These are phyloP conservation scores for Heliothis peltigera DNA, from an alignment of 2,888 invertebrate genomes.

Conservation along the genomic window DNA sequence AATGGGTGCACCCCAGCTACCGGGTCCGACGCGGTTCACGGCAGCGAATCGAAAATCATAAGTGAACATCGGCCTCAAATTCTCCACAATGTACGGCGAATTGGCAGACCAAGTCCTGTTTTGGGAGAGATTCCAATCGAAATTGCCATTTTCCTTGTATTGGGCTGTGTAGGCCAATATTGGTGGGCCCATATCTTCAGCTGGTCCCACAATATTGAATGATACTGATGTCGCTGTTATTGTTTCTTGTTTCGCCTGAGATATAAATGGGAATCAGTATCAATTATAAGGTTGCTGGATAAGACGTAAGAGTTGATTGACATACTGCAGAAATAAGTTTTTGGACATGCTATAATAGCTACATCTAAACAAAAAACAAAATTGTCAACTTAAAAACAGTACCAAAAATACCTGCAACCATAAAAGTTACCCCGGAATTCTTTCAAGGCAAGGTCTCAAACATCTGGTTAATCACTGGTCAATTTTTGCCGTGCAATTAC, in stretches of 20 bases:
- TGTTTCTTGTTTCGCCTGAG: constrained; percentile 91
- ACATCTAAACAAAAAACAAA: too few relatives aligned
- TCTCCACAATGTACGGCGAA: constrained; percentile 95
- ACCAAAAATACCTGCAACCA: too few relatives aligned
- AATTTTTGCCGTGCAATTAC: constrained; percentile 15
- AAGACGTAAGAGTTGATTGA: constrained; percentile 8
- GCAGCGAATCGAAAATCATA: constrained; percentile 96
- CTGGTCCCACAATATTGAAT: constrained; percentile 94
- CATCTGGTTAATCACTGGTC: constrained; percentile 6
- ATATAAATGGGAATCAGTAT: constrained; percentile 37
- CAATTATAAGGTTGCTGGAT: constrained; percentile 10
- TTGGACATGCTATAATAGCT: neutral
- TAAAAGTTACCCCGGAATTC: neutral
- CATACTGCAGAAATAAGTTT: neutral
- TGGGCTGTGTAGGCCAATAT: constrained; percentile 93
- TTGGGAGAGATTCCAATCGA: constrained; percentile 92
- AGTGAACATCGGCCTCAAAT: constrained; percentile 93
- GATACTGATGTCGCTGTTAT: constrained; percentile 96
- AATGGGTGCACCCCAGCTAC: constrained; percentile 92
- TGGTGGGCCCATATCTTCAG: constrained; percentile 93
- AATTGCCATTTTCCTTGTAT: constrained; percentile 92
- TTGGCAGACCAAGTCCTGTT: constrained; percentile 95
- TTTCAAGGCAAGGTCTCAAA: neutral
- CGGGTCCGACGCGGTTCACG: constrained; percentile 94
- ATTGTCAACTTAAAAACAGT: too few relatives aligned